Percentiles rank a stretch among this genome's conserved stretches.
These are phyloP conservation scores for Varecia variegata DNA, from an alignment of 2,797 vertebrate species.

Conservation along the genomic window DNA sequence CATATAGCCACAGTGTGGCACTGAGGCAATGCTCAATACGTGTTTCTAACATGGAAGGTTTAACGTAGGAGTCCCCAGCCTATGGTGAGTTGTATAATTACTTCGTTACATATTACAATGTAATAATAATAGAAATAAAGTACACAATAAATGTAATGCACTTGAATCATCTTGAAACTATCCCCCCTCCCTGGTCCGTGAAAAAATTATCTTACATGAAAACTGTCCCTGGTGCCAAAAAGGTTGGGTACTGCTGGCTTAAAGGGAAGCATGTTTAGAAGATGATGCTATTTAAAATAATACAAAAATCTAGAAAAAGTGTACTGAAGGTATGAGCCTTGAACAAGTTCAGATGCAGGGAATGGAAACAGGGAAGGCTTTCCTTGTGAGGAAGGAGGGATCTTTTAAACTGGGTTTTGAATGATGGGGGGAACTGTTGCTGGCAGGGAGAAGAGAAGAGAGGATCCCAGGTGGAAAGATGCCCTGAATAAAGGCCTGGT, in stretches of 20 bases:
- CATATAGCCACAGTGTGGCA: neutral
- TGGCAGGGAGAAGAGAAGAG: neutral
- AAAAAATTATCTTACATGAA: too few relatives aligned
- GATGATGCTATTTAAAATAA: neutral
- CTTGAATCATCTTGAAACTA: too few relatives aligned
- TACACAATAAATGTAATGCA: too few relatives aligned
- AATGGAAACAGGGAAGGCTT: neutral
- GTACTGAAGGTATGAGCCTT: neutral
- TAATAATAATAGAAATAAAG: too few relatives aligned
- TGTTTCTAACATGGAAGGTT: neutral
- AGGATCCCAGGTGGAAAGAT: neutral
- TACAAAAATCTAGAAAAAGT: constrained; percentile 6
- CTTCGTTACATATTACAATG: too few relatives aligned
- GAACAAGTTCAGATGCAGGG: neutral
- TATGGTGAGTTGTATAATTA: too few relatives aligned
- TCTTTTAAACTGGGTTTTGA: constrained; percentile 7
- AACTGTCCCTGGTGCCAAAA: too few relatives aligned
- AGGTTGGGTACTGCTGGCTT: neutral
- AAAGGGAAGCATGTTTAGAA: neutral
- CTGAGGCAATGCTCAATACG: neutral
- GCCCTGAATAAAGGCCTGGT: neutral
- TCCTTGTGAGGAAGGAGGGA: neutral
- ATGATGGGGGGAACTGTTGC: neutral
- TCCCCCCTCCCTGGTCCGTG: too few relatives aligned
- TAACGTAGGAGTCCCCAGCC: too few relatives aligned